These are phyloP conservation scores for Micoletzkya japonica DNA, from an alignment of 2,888 invertebrate genomes.

Conservation along the genomic window DNA sequence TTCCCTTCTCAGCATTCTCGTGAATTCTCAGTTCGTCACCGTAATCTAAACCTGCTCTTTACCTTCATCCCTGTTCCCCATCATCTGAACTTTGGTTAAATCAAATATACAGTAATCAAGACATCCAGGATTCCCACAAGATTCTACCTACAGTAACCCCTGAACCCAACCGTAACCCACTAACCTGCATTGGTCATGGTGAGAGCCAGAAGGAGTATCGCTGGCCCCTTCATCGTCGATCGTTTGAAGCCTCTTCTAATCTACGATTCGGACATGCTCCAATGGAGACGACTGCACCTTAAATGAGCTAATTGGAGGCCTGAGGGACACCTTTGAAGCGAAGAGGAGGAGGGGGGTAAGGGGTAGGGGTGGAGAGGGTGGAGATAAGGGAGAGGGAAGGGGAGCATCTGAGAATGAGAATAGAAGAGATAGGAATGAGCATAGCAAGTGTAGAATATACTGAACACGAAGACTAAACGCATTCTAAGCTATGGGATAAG, in stretches of 20 bases:
- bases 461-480: no score
- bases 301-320: background rate
- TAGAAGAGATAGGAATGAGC: background rate
- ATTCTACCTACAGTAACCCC: no score
- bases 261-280: no score
- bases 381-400: background rate
- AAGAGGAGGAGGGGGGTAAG: constrained; percentile 9
- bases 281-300: background rate
- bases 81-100: background rate
- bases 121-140: no score
- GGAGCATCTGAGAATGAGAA: background rate
- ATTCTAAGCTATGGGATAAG: no score
- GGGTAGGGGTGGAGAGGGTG: background rate
- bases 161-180: no score
- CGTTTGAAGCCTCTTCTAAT: background rate
- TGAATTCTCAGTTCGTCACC: constrained; percentile 56
- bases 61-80: background rate
- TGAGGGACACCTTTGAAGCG: constrained; percentile 11
- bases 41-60: background rate
- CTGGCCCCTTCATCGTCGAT: background rate
- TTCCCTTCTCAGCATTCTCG: constrained; percentile 52
- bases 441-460: no score
- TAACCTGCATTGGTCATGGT: no score
- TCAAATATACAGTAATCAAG: background rate
- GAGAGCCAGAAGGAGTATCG: background rate